phyloP scores from a whole-genome alignment of 2,797 vertebrate genomes.

The Echeneis naucrates region DNA sequence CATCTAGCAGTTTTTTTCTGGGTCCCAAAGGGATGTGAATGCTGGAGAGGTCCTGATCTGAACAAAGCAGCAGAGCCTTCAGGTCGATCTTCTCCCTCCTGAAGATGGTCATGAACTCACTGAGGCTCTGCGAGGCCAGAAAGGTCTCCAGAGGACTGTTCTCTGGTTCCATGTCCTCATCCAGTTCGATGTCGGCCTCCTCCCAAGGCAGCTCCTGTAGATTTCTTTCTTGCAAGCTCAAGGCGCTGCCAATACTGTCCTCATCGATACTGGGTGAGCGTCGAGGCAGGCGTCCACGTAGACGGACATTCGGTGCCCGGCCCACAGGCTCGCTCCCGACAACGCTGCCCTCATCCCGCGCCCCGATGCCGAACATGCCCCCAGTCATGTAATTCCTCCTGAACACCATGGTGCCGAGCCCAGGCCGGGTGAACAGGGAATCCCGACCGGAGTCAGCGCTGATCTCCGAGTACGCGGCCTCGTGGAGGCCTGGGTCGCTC shows the following conservation, averaged over 20 bases:
- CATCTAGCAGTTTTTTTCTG: conserved; percentile 94
- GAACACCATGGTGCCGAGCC: conserved; percentile 96
- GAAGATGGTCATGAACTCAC: conserved; percentile 89
- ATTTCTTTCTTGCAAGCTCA: conserved; percentile 90
- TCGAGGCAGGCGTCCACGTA: conserved; percentile 82
- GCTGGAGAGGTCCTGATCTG: conserved; percentile 90
- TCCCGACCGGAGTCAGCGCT: conserved; percentile 93
- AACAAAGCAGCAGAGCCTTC: conserved; percentile 91
- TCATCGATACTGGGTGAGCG: conserved; percentile 88
- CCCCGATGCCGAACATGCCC: conserved; percentile 83
- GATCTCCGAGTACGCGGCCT: conserved; percentile 89
- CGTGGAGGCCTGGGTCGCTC: conserved; percentile 90
- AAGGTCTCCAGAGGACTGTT: conserved; percentile 92
- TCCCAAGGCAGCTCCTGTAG: conserved; percentile 91
- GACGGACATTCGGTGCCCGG: conserved; percentile 74
- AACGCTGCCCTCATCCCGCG: conserved; percentile 74
- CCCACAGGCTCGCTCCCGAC: conserved; percentile 74
- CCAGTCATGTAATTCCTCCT: conserved; percentile 90
- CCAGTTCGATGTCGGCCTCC: conserved; percentile 87
- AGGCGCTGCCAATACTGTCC: conserved; percentile 91
- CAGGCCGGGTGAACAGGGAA: conserved; percentile 93
- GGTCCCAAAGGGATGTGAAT: conserved; percentile 92
- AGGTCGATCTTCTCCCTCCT: conserved; percentile 93
- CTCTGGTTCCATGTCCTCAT: conserved; percentile 86
- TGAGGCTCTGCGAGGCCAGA: conserved; percentile 90